Evolutionary conservation across 2,797 vertebrate genomes (phyloP).

Genomic region (Rhinichthys osculus): DNA sequence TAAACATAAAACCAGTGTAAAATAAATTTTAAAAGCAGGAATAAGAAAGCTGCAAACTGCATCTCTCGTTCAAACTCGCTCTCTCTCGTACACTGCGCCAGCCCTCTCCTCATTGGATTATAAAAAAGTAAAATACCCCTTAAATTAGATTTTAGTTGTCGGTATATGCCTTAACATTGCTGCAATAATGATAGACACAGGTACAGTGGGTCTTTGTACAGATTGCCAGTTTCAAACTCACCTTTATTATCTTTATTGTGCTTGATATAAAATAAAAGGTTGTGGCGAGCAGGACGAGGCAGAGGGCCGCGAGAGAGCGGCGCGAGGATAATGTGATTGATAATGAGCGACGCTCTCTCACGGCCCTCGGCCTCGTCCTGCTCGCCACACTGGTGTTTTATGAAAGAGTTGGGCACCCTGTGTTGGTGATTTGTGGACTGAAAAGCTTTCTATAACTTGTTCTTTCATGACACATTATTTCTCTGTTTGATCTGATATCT

Average conservation of each 20-base stretch:
- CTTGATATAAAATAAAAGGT: background rate
- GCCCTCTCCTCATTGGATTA: background rate
- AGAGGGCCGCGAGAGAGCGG: too few species aligned
- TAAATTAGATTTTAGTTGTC: background rate
- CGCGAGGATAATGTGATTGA: too few species aligned
- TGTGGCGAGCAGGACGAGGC: too few species aligned
- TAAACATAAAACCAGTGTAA: too few species aligned
- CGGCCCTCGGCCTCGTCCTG: too few species aligned
- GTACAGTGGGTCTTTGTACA: background rate
- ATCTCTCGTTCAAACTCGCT: background rate
- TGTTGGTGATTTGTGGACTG: background rate
- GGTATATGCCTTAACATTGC: too few species aligned
- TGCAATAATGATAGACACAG: background rate
- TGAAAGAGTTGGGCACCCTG: too few species aligned
- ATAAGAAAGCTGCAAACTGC: background rate
- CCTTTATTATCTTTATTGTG: background rate
- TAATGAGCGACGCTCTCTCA: too few species aligned
- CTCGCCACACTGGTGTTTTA: too few species aligned
- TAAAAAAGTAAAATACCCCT: background rate
- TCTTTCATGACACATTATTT: background rate
- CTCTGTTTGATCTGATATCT: background rate
- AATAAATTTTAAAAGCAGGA: background rate
- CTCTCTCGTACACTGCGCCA: background rate
- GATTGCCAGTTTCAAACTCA: background rate
- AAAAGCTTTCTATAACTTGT: background rate